These are phyloP conservation scores for Mantis religiosa DNA, from an alignment of 2,888 invertebrate genomes.

Conservation along the genomic window DNA sequence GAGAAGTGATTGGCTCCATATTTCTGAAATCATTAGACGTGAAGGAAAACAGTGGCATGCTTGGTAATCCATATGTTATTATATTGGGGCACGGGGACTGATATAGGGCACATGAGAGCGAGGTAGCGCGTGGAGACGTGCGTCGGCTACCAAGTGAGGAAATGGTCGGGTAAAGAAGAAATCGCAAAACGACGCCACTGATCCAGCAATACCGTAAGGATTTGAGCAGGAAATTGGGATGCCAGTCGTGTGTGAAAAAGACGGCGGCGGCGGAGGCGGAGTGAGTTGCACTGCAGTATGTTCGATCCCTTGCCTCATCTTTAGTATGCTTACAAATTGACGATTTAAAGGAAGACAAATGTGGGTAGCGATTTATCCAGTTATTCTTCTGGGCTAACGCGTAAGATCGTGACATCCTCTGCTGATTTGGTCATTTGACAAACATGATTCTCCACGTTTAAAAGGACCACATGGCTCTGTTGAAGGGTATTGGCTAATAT, in stretches of 20 bases:
- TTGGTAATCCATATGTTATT: neutral
- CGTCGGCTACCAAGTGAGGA: neutral
- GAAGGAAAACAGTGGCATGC: neutral
- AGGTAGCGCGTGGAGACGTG: neutral
- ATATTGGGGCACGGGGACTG: neutral
- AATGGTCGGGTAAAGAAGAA: neutral
- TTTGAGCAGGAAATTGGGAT: constrained; percentile 4
- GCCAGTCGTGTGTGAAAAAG: constrained; percentile 17
- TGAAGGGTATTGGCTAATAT: too few relatives aligned
- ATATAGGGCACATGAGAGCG: neutral
- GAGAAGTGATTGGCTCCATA: too few relatives aligned
- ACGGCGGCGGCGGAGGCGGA: neutral
- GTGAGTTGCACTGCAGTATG: neutral
- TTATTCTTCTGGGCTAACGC: too few relatives aligned
- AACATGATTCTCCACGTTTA: too few relatives aligned
- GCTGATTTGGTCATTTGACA: too few relatives aligned
- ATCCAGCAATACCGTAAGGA: neutral
- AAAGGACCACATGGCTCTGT: too few relatives aligned
- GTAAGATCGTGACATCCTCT: too few relatives aligned
- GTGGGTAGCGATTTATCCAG: too few relatives aligned
- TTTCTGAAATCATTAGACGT: too few relatives aligned
- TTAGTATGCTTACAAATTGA: too few relatives aligned
- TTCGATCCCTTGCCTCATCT: neutral
- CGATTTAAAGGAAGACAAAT: too few relatives aligned
- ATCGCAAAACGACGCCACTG: neutral